Evolutionary conservation across 1,140 invertebrate genomes (phyloP).

Genomic region (Catajapyx aquilonaris): DNA sequence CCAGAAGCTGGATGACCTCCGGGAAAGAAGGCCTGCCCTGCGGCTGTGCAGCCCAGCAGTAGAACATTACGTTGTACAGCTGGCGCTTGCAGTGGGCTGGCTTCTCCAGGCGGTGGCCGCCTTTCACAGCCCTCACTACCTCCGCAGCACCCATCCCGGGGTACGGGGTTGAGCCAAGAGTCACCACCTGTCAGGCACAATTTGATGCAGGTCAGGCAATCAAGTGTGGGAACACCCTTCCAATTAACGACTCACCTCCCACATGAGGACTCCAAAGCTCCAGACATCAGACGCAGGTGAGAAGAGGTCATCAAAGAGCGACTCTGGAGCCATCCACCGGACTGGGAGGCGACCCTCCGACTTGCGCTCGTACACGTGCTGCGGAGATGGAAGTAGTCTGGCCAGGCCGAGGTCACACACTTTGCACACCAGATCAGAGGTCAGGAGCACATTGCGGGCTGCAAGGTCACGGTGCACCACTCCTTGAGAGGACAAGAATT

Average conservation of each 20-base stretch:
- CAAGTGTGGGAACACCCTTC: conserved; percentile 19
- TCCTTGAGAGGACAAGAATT: not conserved
- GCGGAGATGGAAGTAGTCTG: conserved; percentile 49
- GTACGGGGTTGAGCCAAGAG: conserved; percentile 72
- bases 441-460: conserved; percentile 71
- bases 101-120: conserved; percentile 65
- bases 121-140: conserved; percentile 57
- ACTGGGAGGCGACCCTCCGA: conserved; percentile 53
- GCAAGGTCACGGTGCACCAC: conserved; percentile 66
- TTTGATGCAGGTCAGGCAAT: too few relatives aligned
- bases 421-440: conserved; percentile 70
- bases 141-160: conserved; percentile 64
- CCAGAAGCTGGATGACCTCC: conserved; percentile 54
- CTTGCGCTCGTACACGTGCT: conserved; percentile 76
- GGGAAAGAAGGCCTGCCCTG: conserved; percentile 51
- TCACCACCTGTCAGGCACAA: conserved; percentile 42
- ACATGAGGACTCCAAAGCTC: conserved; percentile 80
- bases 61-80: conserved; percentile 83
- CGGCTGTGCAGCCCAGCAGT: conserved; percentile 72
- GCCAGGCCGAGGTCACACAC: conserved; percentile 89
- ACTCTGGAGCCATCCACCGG: conserved; percentile 88
- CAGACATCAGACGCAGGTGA: conserved; percentile 80
- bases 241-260: conserved; percentile 48
- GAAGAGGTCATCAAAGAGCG: conserved; percentile 75
- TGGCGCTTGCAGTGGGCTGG: conserved; percentile 73